Conservation (phyloP, 2,888 invertebrate species). For the Oscheius sp. region DNA sequence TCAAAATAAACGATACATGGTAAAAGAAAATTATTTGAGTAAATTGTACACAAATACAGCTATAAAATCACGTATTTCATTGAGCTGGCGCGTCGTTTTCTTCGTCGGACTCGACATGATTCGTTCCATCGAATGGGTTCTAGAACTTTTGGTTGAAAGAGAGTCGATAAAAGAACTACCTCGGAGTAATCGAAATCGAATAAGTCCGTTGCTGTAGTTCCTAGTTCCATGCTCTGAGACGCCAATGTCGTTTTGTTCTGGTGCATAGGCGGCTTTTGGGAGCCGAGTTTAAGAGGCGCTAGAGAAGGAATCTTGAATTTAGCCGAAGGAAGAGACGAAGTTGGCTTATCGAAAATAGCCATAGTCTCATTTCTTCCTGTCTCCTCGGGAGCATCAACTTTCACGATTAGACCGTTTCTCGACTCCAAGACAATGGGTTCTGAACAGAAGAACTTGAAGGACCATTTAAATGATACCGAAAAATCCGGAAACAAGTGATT, state of each 20-base stretch:
- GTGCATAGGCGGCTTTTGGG: background rate
- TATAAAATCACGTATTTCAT: too few species aligned
- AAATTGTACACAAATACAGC: too few species aligned
- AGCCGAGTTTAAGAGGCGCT: background rate
- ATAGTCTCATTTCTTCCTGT: background rate
- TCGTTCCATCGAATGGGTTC: too few species aligned
- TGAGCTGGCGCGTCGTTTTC: too few species aligned
- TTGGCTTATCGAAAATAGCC: background rate
- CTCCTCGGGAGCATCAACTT: background rate
- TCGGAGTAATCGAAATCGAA: background rate
- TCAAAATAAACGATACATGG: too few species aligned
- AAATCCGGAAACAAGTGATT: background rate
- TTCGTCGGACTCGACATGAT: too few species aligned
- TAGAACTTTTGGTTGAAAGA: background rate
- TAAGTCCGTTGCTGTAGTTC: background rate
- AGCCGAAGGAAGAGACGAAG: background rate
- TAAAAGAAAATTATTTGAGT: too few species aligned
- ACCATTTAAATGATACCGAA: conserved; percentile 1
- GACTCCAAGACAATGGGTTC: conserved; percentile 7
- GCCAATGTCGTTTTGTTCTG: background rate
- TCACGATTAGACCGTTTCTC: background rate
- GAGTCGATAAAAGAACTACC: background rate
- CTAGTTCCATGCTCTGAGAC: background rate
- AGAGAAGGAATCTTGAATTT: conserved; percentile 5
- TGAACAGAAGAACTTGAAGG: background rate